Conservation (phyloP, 1,140 invertebrate species). For the Bombus impatiens region DNA sequence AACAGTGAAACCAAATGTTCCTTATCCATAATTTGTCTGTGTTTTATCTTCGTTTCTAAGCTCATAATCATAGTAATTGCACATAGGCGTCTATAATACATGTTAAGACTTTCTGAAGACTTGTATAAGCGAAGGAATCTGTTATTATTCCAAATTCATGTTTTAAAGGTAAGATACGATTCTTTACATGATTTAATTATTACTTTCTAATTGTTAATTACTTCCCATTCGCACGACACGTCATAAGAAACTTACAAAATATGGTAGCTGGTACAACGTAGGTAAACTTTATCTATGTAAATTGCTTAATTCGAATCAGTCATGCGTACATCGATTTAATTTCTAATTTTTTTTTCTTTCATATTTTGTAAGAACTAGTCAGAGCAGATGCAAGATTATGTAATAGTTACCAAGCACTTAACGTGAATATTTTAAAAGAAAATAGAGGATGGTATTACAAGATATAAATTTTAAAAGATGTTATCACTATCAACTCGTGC, state of each 20-base stretch:
- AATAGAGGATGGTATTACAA: background rate
- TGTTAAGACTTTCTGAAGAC: background rate
- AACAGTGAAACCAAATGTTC: conserved; percentile 22
- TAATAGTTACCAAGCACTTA: background rate
- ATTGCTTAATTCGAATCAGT: background rate
- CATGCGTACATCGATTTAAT: background rate
- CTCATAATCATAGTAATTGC: background rate
- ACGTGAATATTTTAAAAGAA: background rate
- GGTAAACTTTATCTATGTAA: background rate
- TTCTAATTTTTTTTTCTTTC: background rate
- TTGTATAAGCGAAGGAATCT: background rate
- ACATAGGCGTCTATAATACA: background rate
- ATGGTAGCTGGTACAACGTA: background rate
- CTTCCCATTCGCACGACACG: background rate
- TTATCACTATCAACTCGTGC: background rate
- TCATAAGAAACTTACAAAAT: conserved; percentile 4
- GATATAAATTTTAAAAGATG: background rate
- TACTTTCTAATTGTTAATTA: conserved; percentile 43
- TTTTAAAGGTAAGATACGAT: conserved; percentile 23
- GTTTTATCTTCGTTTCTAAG: background rate
- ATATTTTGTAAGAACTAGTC: background rate
- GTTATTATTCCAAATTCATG: conserved; percentile 9
- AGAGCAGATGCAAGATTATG: background rate
- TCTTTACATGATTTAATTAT: conserved; percentile 5
- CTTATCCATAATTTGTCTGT: background rate